These are phyloP conservation scores for Tryphoninae sp. DNA, from an alignment of 2,888 invertebrate genomes.

Conservation along the genomic window DNA sequence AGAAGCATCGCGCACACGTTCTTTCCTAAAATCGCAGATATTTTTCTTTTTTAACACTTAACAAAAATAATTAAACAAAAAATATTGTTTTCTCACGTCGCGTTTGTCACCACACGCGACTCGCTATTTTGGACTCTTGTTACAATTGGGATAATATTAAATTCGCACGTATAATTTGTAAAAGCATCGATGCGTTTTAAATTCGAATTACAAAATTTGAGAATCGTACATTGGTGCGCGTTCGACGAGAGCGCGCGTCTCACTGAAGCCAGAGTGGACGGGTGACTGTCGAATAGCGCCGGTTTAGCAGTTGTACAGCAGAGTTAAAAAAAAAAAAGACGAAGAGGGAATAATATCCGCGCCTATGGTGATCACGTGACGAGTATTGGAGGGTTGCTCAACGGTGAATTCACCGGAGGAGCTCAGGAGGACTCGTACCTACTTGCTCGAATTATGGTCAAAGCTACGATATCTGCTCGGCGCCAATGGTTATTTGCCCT, in stretches of 20 bases:
- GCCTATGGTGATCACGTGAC: constrained; percentile 41
- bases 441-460: constrained; percentile 46
- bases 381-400: constrained; percentile 56
- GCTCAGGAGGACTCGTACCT: neutral
- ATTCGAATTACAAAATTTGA: neutral
- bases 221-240: neutral
- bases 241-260: constrained; percentile 46
- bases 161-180: neutral
- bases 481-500: constrained; percentile 19
- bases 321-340: neutral
- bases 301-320: neutral
- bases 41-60: neutral
- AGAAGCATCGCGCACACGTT: neutral
- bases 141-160: neutral
- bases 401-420: constrained; percentile 37
- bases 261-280: constrained; percentile 48
- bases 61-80: neutral
- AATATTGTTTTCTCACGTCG: neutral
- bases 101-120: neutral
- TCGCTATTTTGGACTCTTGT: neutral
- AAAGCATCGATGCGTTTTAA: neutral
- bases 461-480: neutral
- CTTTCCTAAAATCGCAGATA: neutral
- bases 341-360: constrained; percentile 11
- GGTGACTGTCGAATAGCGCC: neutral